Evolutionary conservation across 2,113 vertebrate genomes (phyloP), one percentile per base, ranked within the genome.

Genomic region (Lampris megalopsis): DNA sequence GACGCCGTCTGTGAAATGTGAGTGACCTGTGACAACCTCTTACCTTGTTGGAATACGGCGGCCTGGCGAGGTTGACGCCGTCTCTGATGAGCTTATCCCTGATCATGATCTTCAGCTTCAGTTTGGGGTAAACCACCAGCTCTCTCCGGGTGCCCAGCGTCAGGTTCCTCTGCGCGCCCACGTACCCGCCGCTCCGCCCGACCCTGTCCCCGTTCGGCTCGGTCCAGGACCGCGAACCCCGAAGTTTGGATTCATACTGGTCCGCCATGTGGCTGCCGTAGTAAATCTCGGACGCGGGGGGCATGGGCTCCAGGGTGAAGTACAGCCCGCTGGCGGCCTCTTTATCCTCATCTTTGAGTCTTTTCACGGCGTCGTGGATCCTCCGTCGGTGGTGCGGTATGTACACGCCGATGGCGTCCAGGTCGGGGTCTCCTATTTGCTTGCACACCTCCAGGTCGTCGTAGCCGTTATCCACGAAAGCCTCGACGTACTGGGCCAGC

Each of bases 361-460:
- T 89, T 73, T 92, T 87, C 83, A 99, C 98, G 37, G 98, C 98
- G 48, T 97, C 97, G 84, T 96, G 96, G 81, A 99, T 94, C 76
- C 95, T 93, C 80, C 95, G 95, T 61, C 98, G 91, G 94, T 99
- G 97, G 69, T 96, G 95, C 40, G 96, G 95, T 71, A 95, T 86
- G 75, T 94, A 94, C 36, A 99, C 98, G 68, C 98, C 98, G 89
- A 99, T 99, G 77, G 97, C 98, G 79, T 99, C 98, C 93, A 99
- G 91, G 95, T 99, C 98, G 1, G 97, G 97, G 85, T 99, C 96
- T 45, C 97, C 97, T 56, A 99, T 99, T 86, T 99, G 97, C 74
- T 98, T 98, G 92, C 98, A 99, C 41, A 99, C 98, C 94, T 99
- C 98, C 94, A 99, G 93, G 78, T 99, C 98, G 81, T 99, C 98